These are phyloP conservation scores for Myiozetetes cayanensis DNA, from an alignment of 2,113 vertebrate genomes.

Conservation along the genomic window DNA sequence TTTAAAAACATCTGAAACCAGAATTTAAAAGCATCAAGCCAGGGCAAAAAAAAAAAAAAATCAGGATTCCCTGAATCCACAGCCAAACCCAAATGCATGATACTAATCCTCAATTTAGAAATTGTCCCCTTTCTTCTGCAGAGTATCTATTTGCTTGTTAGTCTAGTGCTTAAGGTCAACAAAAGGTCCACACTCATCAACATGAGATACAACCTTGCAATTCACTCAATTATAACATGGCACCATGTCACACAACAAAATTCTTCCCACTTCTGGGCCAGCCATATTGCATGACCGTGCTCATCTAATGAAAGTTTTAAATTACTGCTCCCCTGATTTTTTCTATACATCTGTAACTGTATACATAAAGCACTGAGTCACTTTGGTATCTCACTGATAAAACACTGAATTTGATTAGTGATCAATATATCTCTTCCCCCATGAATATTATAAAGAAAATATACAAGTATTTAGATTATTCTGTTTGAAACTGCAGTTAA, in stretches of 20 bases:
- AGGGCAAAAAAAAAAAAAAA: background rate
- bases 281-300: accelerated
- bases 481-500: background rate
- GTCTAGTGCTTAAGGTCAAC: background rate
- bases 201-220: background rate
- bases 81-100: background rate
- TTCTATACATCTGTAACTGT: background rate
- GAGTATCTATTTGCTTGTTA: background rate
- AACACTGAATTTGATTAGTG: background rate
- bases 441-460: background rate
- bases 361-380: background rate
- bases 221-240: background rate
- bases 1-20: background rate
- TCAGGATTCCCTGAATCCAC: background rate
- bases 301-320: background rate
- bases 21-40: background rate
- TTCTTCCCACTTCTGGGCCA: background rate
- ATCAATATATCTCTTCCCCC: background rate
- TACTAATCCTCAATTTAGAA: background rate
- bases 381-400: background rate
- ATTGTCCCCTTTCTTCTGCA: background rate
- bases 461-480: background rate
- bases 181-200: background rate
- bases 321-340: background rate
- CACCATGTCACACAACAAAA: background rate